phyloP scores from a whole-genome alignment of 2,888 invertebrate genomes.

The Cephus nigrinus region DNA sequence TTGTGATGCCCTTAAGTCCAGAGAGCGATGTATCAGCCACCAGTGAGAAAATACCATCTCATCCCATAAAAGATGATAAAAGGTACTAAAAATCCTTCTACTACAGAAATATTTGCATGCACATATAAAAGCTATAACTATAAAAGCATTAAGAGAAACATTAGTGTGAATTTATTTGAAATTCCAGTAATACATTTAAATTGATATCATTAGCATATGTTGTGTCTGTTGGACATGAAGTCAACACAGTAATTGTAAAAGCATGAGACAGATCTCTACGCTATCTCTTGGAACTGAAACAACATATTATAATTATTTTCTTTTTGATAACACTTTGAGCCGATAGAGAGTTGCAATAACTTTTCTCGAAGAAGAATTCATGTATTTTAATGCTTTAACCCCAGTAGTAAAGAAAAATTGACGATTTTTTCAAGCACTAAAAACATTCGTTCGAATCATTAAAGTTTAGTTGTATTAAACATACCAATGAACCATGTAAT shows the following conservation, averaged over 20 bases:
- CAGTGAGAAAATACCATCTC: constrained; percentile 54
- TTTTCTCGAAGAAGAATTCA: neutral
- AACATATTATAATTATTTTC: neutral
- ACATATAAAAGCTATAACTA: constrained; percentile 15
- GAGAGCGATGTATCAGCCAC: constrained; percentile 65
- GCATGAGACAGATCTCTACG: neutral
- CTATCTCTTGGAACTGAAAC: neutral
- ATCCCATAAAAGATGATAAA: constrained; percentile 55
- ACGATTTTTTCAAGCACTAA: neutral
- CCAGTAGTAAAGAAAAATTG: neutral
- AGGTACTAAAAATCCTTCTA: constrained; percentile 39
- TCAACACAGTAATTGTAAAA: neutral
- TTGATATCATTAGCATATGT: neutral
- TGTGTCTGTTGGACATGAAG: neutral
- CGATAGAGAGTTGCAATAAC: neutral
- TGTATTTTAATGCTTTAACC: neutral
- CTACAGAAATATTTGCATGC: constrained; percentile 3
- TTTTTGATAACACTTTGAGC: neutral
- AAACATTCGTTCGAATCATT: neutral
- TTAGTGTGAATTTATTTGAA: constrained; percentile 5
- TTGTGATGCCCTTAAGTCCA: constrained; percentile 63
- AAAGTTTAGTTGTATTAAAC: no score
- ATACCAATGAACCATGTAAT: neutral
- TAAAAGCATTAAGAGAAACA: neutral
- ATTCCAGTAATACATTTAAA: neutral